Evolutionary conservation across 2,888 invertebrate species (phyloP).

Genomic region (Trypoxylon attenuatum): DNA sequence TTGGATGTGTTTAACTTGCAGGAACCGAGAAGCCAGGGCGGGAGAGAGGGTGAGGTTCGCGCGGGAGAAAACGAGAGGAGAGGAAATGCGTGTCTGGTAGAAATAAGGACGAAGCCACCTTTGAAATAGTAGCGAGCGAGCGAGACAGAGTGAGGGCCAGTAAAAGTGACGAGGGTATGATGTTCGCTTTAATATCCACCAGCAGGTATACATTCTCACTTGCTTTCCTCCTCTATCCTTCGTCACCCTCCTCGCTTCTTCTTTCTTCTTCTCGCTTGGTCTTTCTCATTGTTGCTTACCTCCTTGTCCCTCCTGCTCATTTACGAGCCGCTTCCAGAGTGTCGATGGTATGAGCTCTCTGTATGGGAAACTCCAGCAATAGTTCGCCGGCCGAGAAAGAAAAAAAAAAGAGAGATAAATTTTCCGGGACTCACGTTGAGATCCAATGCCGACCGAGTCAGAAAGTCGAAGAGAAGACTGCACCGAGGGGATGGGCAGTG

Average conservation of each 20-base stretch:
- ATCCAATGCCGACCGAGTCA: constrained; percentile 14
- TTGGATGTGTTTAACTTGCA: constrained; percentile 56
- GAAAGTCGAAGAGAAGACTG: constrained; percentile 17
- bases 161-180: constrained; percentile 73
- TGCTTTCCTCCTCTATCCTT: constrained; percentile 42
- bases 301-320: constrained; percentile 17
- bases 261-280: neutral
- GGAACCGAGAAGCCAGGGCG: constrained; percentile 27
- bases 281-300: too few species aligned
- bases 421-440: constrained; percentile 38
- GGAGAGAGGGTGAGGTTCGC: constrained; percentile 23
- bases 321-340: constrained; percentile 13
- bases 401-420: constrained; percentile 36
- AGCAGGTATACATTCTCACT: constrained; percentile 69
- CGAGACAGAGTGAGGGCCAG: constrained; percentile 56
- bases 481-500: neutral
- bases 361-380: constrained; percentile 44
- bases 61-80: constrained; percentile 19
- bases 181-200: constrained; percentile 73
- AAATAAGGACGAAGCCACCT: constrained; percentile 41
- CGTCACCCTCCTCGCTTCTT: neutral
- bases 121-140: constrained; percentile 35
- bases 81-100: constrained; percentile 25
- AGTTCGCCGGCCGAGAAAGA: constrained; percentile 1
- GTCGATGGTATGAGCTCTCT: constrained; percentile 24